Evolutionary conservation across 1,140 invertebrate genomes (phyloP), one percentile per base, ranked within the genome.

Genomic region (Drosophila nikananu): DNA sequence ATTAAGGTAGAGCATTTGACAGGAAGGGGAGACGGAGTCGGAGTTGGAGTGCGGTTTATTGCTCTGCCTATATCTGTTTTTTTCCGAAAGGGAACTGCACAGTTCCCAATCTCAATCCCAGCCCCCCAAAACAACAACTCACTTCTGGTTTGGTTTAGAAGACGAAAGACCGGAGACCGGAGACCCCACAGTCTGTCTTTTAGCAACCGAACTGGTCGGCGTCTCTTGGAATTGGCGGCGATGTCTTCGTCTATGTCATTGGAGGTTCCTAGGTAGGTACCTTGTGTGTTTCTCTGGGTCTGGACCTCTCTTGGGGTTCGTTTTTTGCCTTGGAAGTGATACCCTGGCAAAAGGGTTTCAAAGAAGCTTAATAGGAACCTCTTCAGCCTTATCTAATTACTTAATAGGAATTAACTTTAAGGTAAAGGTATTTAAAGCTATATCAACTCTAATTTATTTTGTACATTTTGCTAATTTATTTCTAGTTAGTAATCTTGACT

Each of bases 1-100:
- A 90, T 90, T 90, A 90, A 90, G 86, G 81, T 70, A 75, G 78
- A 86, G 81, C 86, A 86, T 90, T 90, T 90, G 86, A 90, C 86
- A 90, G 86, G 75, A 73, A 44, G 49, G 46, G 61, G 59, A 60
- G 63, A 23, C 60, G 55, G 35, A 32, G 66, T 39, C 23, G 2
- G 15, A 49, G 46, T 25, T 8, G 21, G 48, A 25, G 44, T 44
- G 30, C 39, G 21, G 55, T 35, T 49, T n/a, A 39, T 64, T 30
- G 37, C 62, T 30, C 62, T 41, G n/a, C 52, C 62, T n/a, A 23
- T 42, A 61, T 42, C 37, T 61, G n/a, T n/a, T 37, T 42, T 15
- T 57, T 19, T 72, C 54, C 37, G 44, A 72, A 49, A 49, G 48
- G 48, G 48, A 49, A 49, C 51, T 42, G 44, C 25, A 72, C 23